Evolutionary conservation across 1,140 invertebrate species (phyloP).

Genomic region (Heliconius himera): DNA sequence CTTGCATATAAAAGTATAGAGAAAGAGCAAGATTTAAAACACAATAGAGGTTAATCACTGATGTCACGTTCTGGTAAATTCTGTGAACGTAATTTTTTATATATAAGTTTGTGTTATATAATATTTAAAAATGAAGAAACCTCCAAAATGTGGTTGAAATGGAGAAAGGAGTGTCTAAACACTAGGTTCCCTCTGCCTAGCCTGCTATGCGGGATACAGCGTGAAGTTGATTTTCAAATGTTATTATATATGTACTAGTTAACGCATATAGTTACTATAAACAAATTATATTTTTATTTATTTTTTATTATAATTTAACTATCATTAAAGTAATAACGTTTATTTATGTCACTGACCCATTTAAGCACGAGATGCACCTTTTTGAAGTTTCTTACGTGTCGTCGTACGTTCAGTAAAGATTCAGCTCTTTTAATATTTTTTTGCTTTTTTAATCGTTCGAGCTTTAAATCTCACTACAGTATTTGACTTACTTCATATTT

Average conservation of each 20-base stretch:
- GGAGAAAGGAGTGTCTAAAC: not conserved
- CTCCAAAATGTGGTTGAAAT: too few relatives aligned
- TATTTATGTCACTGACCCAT: constrained; percentile 22
- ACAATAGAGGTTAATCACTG: constrained; percentile 3
- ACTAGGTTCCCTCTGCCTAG: too few relatives aligned
- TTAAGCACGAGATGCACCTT: constrained; percentile 18
- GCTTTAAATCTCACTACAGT: not conserved
- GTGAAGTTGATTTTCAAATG: too few relatives aligned
- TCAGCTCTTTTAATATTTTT: not conserved
- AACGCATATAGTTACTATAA: not conserved
- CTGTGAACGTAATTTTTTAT: not conserved
- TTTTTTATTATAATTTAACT: not conserved
- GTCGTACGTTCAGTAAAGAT: constrained; percentile 4
- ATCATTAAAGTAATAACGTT: constrained; percentile 12
- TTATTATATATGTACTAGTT: not conserved
- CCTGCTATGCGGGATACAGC: too few relatives aligned
- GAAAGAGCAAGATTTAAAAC: not conserved
- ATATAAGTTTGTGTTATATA: too few relatives aligned
- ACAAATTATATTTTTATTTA: too few relatives aligned
- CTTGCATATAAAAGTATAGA: not conserved
- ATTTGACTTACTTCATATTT: not conserved
- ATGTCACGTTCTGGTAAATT: not conserved
- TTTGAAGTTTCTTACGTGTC: constrained; percentile 26
- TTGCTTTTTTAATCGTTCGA: constrained; percentile 7
- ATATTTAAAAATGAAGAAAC: too few relatives aligned